Evolutionary conservation across 2,113 vertebrate species (phyloP).

Genomic region (Anhinga rufa): DNA sequence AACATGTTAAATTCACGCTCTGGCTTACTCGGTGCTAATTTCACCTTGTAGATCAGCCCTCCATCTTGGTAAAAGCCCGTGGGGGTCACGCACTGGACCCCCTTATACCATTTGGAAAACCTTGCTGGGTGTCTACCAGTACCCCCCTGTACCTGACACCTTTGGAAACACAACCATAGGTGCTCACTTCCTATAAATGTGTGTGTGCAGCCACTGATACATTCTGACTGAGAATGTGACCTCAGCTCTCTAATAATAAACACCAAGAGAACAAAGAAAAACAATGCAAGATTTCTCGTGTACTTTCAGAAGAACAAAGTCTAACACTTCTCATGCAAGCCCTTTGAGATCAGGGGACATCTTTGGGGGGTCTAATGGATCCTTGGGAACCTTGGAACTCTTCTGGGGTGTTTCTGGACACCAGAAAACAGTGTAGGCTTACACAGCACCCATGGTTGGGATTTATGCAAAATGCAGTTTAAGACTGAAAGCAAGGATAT

Average conservation of each 20-base stretch:
- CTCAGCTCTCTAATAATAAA: not conserved
- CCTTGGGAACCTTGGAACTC: not conserved
- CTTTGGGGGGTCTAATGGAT: not conserved
- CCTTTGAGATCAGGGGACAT: not conserved
- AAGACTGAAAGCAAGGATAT: not conserved
- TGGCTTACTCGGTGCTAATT: not conserved
- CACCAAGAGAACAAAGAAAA: not conserved
- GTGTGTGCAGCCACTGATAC: not conserved
- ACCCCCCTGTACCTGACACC: not conserved
- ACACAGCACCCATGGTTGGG: not conserved
- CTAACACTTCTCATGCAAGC: not conserved
- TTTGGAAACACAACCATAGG: not conserved
- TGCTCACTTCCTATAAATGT: not conserved
- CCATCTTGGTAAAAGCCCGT: rapidly evolving
- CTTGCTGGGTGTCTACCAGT: not conserved
- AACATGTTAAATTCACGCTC: not conserved
- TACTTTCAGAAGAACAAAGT: not conserved
- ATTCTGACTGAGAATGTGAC: not conserved
- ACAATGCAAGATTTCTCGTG: rapidly evolving
- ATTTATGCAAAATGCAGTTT: not conserved
- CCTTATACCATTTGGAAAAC: not conserved
- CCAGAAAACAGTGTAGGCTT: not conserved
- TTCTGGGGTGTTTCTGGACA: not conserved
- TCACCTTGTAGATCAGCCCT: not conserved
- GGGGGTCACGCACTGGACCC: not conserved